A percentile compares a stretch with the other conserved stretches of the same genome.
phyloP scores from a whole-genome alignment of 2,113 vertebrate genomes.

The Fregetta grallaria region DNA sequence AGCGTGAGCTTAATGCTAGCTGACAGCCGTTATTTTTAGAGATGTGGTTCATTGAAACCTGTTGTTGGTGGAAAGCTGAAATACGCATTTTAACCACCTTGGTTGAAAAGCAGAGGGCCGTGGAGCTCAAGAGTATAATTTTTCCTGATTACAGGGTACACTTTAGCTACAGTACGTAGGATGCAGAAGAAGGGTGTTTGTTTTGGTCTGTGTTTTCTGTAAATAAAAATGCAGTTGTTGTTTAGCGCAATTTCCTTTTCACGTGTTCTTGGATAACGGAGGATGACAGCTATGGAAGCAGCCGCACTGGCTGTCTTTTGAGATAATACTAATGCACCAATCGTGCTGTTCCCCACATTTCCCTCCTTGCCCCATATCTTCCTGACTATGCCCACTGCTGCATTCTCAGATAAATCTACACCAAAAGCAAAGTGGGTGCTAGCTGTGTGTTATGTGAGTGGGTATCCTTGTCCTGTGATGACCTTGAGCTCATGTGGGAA shows the following conservation, averaged over 20 bases:
- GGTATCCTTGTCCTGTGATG: not conserved
- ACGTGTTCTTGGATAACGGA: not conserved
- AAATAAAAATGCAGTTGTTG: slow-evolving; percentile 36
- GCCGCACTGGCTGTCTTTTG: not conserved
- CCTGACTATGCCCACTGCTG: not conserved
- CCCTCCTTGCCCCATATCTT: not conserved
- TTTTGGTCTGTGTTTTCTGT: slow-evolving; percentile 42
- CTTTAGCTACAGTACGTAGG: not conserved
- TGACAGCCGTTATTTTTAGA: slow-evolving; percentile 65
- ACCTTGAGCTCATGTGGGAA: not conserved
- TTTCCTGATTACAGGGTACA: slow-evolving; percentile 55
- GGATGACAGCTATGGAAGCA: slow-evolving; percentile 15
- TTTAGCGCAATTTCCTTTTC: slow-evolving; percentile 11
- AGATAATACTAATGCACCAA: not conserved
- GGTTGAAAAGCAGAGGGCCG: slow-evolving; percentile 41
- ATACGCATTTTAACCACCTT: slow-evolving; percentile 46
- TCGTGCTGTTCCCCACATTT: not conserved
- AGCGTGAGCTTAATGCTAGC: slow-evolving; percentile 45
- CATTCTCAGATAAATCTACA: not conserved
- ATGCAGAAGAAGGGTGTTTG: slow-evolving; percentile 5
- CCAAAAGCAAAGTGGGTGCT: not conserved
- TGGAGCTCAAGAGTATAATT: slow-evolving; percentile 57
- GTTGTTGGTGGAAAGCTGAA: slow-evolving; percentile 58
- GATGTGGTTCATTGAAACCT: slow-evolving; percentile 60
- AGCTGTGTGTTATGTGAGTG: not conserved